Evolutionary conservation across 1,140 invertebrate genomes (phyloP).

Genomic region (Lycorma delicatula): DNA sequence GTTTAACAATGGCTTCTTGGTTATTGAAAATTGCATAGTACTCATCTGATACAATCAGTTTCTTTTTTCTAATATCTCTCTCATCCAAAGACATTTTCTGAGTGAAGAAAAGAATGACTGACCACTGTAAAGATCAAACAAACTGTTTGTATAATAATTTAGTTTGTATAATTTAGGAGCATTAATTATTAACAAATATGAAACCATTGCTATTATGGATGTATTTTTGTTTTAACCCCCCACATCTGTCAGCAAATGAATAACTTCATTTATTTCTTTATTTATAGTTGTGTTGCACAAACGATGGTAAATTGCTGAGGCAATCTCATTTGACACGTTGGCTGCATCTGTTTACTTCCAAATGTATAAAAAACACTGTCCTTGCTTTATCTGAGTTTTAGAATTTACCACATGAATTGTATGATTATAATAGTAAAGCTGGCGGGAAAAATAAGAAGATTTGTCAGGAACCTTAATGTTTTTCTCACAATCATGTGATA

Average conservation of each 20-base stretch:
- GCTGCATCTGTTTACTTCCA: slow-evolving; percentile 31
- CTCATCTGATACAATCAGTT: slow-evolving; percentile 17
- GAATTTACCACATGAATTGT: slow-evolving; percentile 32
- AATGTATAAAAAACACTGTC: slow-evolving; percentile 28
- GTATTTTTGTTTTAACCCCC: slow-evolving; percentile 34
- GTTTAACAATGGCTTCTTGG: background rate
- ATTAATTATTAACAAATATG: background rate
- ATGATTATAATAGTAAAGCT: slow-evolving; percentile 37
- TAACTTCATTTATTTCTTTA: slow-evolving; percentile 17
- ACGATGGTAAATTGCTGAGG: slow-evolving; percentile 28
- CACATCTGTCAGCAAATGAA: slow-evolving; percentile 30
- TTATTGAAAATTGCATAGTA: slow-evolving; percentile 11
- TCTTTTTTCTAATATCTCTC: slow-evolving; percentile 26
- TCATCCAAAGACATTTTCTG: slow-evolving; percentile 33
- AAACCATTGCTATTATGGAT: slow-evolving; percentile 1
- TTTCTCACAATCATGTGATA: slow-evolving; percentile 37
- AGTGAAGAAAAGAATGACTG: slow-evolving; percentile 31
- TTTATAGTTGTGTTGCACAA: slow-evolving; percentile 23
- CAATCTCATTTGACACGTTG: slow-evolving; percentile 34
- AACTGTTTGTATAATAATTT: background rate
- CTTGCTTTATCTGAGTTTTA: slow-evolving; percentile 23
- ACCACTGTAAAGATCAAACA: slow-evolving; percentile 22
- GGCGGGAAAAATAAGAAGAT: slow-evolving; percentile 32
- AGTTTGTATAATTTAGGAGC: slow-evolving; percentile 5
- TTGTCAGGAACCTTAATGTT: slow-evolving; percentile 33